Evolutionary conservation across 30 jellyfish, hydroid and myxozoan genomes (phyloP).

Genomic region (Aurelia aurita complex sp. Pacific): DNA sequence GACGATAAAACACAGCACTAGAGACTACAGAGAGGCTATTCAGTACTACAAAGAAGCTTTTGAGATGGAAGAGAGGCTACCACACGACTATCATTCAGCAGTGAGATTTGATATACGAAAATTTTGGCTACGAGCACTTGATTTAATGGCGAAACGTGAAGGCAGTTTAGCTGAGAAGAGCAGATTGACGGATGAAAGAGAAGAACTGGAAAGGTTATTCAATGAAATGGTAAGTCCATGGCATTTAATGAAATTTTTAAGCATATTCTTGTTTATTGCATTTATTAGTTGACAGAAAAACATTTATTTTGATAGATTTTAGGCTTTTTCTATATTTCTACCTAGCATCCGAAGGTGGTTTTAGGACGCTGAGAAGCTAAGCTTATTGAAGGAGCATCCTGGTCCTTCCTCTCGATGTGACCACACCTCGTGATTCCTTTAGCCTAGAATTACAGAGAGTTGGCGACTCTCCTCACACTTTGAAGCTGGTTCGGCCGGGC

Average conservation of each 20-base stretch:
- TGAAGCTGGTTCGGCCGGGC: no score
- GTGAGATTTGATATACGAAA: constrained; percentile 20
- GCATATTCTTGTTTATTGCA: neutral
- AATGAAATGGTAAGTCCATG: constrained; percentile 7
- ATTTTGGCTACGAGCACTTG: neutral
- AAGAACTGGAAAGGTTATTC: neutral
- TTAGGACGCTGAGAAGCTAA: no score
- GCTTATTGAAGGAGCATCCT: no score
- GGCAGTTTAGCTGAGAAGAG: neutral
- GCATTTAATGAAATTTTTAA: neutral
- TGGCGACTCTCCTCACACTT: no score
- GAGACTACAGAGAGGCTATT: constrained; percentile 40
- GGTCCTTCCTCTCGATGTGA: no score
- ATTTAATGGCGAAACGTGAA: neutral
- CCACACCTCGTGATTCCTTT: no score
- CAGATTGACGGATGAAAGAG: neutral
- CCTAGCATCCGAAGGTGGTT: no score
- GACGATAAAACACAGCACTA: neutral
- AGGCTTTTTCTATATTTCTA: no score
- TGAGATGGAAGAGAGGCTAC: constrained; percentile 66
- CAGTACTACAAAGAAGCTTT: constrained; percentile 52
- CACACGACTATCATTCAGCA: constrained; percentile 33
- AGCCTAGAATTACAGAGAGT: no score
- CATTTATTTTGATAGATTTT: no score
- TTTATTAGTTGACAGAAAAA: no score